Evolutionary conservation across 2,797 vertebrate genomes (phyloP).

Genomic region (Melanotaenia boesemani): DNA sequence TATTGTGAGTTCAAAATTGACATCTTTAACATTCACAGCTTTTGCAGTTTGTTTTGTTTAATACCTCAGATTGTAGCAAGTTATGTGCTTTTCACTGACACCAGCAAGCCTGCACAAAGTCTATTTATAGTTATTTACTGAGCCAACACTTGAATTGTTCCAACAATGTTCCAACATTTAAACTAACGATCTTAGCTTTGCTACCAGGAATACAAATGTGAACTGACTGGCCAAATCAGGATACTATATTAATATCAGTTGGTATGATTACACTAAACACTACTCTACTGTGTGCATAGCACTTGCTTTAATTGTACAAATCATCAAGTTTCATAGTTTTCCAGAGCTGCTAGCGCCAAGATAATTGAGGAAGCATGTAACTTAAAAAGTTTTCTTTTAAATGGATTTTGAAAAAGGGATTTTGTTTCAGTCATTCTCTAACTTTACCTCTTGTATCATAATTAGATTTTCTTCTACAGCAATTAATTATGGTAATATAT

Average conservation of each 20-base stretch:
- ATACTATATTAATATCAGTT: background rate
- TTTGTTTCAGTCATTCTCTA: background rate
- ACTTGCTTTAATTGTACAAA: background rate
- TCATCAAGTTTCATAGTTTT: background rate
- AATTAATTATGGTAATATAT: background rate
- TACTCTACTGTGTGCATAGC: background rate
- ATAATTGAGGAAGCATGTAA: no score
- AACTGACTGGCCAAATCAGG: background rate
- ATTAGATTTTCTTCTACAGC: background rate
- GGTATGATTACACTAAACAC: background rate
- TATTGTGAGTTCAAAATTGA: no score
- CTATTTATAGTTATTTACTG: background rate
- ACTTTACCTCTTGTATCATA: background rate
- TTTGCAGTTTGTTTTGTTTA: no score
- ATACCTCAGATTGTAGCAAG: background rate
- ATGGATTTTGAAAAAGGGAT: no score
- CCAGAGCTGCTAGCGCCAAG: no score
- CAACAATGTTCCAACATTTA: background rate
- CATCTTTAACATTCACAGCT: no score
- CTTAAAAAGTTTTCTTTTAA: no score
- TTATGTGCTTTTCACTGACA: background rate
- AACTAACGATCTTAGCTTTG: background rate
- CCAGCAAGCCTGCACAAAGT: background rate
- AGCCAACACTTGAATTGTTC: no score
- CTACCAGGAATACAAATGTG: background rate